Percentiles rank a stretch among this genome's conserved stretches.
phyloP scores from a whole-genome alignment of 2,113 vertebrate genomes.

The Cathartes aura region DNA sequence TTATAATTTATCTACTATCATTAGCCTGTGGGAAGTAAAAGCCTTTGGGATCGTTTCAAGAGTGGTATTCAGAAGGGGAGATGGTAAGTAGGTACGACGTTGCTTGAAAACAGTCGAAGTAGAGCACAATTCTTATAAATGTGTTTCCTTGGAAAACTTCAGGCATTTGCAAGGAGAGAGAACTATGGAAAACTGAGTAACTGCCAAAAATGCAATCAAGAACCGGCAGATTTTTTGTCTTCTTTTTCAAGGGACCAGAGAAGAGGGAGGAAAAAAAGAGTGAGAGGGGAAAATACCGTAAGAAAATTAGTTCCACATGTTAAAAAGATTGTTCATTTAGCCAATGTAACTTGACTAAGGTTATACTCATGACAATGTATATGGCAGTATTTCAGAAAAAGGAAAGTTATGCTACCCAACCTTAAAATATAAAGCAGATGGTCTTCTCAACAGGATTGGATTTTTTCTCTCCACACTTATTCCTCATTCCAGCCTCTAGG shows the following conservation, averaged over 20 bases:
- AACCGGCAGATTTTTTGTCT: slow-evolving; percentile 4
- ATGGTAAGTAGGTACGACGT: accelerated
- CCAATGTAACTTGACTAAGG: slow-evolving; percentile 67
- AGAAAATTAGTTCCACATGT: slow-evolving; percentile 79
- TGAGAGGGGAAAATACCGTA: slow-evolving; percentile 18
- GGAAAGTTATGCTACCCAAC: slow-evolving; percentile 52
- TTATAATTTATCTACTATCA: background rate
- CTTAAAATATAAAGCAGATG: slow-evolving; percentile 71
- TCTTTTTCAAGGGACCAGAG: slow-evolving; percentile 22
- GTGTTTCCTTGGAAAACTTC: background rate
- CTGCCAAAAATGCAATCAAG: slow-evolving; percentile 68
- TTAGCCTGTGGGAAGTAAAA: background rate
- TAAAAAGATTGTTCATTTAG: slow-evolving; percentile 56
- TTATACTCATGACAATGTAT: slow-evolving; percentile 63
- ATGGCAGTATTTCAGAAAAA: slow-evolving; percentile 43
- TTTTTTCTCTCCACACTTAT: background rate
- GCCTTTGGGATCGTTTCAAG: background rate
- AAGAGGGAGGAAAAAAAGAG: background rate
- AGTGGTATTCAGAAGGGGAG: background rate
- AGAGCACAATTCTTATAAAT: background rate
- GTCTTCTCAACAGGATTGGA: background rate
- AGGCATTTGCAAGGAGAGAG: background rate
- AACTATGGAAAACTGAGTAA: slow-evolving; percentile 13
- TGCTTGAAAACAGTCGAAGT: background rate
- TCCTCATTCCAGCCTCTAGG: background rate